Conservation (phyloP, 2,797 vertebrate genomes). For the Thaleichthys pacificus region DNA sequence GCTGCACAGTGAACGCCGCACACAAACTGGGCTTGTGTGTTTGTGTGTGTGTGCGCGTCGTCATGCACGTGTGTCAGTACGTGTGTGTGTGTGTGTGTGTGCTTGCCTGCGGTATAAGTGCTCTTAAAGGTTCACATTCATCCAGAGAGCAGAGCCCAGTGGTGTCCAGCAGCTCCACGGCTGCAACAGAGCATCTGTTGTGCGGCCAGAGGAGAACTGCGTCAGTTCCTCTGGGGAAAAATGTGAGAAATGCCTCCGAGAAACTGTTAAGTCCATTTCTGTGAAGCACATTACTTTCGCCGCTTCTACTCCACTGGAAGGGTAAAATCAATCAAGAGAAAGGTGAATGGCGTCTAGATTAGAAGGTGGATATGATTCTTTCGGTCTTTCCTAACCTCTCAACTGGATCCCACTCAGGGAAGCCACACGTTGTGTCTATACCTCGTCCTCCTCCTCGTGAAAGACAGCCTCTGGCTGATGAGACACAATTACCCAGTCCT, state of each 20-base stretch:
- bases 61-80: constrained; percentile 9
- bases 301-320: constrained; percentile 23
- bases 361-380: constrained; percentile 9
- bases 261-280: constrained; percentile 56
- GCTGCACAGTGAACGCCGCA: constrained; percentile 33
- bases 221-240: constrained; percentile 62
- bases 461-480: neutral
- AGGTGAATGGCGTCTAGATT: constrained; percentile 22
- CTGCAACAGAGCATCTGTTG: constrained; percentile 73
- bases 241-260: constrained; percentile 54
- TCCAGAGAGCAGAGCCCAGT: constrained; percentile 64
- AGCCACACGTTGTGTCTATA: neutral
- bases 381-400: neutral
- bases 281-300: constrained; percentile 42
- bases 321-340: constrained; percentile 26
- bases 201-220: constrained; percentile 59
- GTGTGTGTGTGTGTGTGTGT: constrained; percentile 25
- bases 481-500: constrained; percentile 4
- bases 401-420: constrained; percentile 14
- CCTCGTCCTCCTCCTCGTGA: neutral
- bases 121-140: constrained; percentile 77
- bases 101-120: constrained; percentile 40
- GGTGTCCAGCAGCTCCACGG: constrained; percentile 57
- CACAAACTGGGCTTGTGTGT: constrained; percentile 20
- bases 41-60: constrained; percentile 10